phyloP scores from a whole-genome alignment of 2,797 vertebrate genomes.

The Eospalax fontanierii region DNA sequence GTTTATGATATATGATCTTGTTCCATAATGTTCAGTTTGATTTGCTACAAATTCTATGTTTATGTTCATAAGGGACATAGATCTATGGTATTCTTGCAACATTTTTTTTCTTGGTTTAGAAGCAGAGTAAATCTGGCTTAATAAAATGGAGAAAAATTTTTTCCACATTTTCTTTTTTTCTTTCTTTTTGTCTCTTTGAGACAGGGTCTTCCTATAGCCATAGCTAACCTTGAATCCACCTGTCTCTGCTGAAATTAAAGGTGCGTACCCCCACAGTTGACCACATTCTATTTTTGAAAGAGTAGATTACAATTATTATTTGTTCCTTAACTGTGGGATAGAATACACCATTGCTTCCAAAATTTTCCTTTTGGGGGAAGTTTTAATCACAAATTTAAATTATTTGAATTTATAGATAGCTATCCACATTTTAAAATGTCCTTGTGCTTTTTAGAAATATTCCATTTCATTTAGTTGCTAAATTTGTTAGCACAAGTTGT shows the following conservation, averaged over 20 bases:
- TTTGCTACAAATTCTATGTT: not conserved
- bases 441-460: not conserved
- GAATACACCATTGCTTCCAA: not conserved
- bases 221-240: no score
- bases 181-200: no score
- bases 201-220: no score
- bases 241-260: no score
- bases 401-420: not conserved
- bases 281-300: not conserved
- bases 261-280: no score
- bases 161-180: not conserved
- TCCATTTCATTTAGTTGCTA: not conserved
- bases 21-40: not conserved
- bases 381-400: not conserved
- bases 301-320: not conserved
- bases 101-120: not conserved
- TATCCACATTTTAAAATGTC: not conserved
- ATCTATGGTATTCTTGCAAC: not conserved
- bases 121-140: slow-evolving; percentile 5
- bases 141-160: not conserved
- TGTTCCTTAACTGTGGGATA: not conserved
- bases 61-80: not conserved
- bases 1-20: not conserved
- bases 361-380: not conserved
- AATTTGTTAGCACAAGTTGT: not conserved